Base-by-base conservation (phyloP, 1,140 invertebrate species). In the Maniola jurtina region DNA sequence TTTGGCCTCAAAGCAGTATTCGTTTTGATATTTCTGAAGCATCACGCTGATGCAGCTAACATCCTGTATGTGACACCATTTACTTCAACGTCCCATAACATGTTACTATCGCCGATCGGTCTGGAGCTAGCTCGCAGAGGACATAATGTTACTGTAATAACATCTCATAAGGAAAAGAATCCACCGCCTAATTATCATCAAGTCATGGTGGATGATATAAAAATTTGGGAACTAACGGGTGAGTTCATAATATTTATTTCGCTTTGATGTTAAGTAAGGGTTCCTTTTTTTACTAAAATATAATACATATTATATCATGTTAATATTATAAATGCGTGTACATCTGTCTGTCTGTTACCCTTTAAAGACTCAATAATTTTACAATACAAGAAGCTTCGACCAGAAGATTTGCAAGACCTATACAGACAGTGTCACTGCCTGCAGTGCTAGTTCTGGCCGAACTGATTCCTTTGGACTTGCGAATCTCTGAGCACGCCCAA, bases 81-180 rank as follows among this genome's bases (percentile, higher is more conserved):
- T 58, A 86, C 77, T 15, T 82, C 84, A 0, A 85, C 81, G 68
- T 87, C 86, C 34, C 93, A 94, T 69, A 92, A 91, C 73, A 91
- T 93, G 71, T 83, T 93, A 77, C 73, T 93, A 57, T 88, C 88
- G 59, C 89, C 92, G 16, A 91, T 94, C 47, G 90, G 92, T 14
- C 81, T 90, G 14, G 92, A 92, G 67, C 74, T 94, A 35, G 89
- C 93, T 0, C 64, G 78, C 0, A 89, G 92, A 58, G 94, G 93
- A 2, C 94, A 94, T 72, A 90, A 94, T 68, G 91, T 94, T 3
- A 94, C 93, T 8, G 87, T 93, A 0, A 91, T 94, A 3, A 93
- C 91, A 14, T 89, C 91, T 33, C 80, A 88, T 68, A 89, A 80
- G 67, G 83, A 86, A 45, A 77, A 78, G 0, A 77, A 92, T 45